Base-by-base conservation (phyloP, 2,797 vertebrate species). In the Argyrosomus regius region DNA sequence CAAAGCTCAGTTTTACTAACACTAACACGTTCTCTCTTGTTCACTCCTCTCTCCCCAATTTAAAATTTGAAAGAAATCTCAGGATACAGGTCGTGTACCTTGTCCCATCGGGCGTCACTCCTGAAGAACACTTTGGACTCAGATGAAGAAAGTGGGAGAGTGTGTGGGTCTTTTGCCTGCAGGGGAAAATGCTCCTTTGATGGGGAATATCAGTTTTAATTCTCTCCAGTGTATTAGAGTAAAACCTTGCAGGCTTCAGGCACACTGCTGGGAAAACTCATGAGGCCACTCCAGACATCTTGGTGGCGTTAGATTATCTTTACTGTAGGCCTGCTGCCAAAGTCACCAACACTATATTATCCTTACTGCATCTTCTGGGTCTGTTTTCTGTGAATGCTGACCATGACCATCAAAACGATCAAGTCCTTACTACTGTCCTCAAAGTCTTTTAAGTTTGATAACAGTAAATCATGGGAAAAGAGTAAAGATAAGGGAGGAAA, bases 301-400 rank as follows among this genome's bases (percentile, higher is more conserved):
- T 83, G 77, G 86, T 90, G 84, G 82, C 54, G 67, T 91, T 89
- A 89, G 80, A 82, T 84, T 89, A 91, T 91, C 92, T 91, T 71
- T 71, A 73, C 67, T 84, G 58, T 31, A 28, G 79, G 87, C 74
- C 41, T 63, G 71, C 80, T 80, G 91, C 88, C 86, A 91, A 82
- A 77, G 76, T 59, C 73, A 54, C 78, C 68, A 75, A 81, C 56
- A 62, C 69, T 81, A 31, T 9, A 53, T 74, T 82, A 89, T 88
- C 84, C 82, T 67, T 26, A 69, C 73, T 77, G 63, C 69, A 70
- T 80, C 80, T 78, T 75, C 64, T 80, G 72, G 71, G 72, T 79
- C 75, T 77, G 77, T 58, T 85, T 80, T 88, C 56, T 83, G 49
- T 61, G 69, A 65, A 70, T 41, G 59, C 62, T 72, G 80, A 81